Base-by-base conservation (phyloP, 1,140 invertebrate species). In the Paracyclopina nana region DNA sequence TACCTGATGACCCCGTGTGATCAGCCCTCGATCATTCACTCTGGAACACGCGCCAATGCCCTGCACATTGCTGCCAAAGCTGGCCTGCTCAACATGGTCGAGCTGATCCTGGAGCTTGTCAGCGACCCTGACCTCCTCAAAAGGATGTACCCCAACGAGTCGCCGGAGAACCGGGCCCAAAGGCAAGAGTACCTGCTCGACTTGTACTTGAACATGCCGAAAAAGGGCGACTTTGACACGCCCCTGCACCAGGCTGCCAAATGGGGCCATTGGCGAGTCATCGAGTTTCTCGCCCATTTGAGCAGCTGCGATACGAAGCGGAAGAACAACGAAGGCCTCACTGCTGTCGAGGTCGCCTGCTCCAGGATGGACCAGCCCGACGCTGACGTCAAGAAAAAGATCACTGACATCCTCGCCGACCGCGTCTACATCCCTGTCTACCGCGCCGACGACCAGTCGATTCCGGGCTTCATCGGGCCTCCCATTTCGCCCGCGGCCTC, bases 141-240 rank as follows among this genome's bases (percentile, higher is more conserved):
- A n/a, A n/a, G 34, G 3, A 48, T 48, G 46, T 48, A 48, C 46
- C 46, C 46, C 9, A 14, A 48, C n/a, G 46, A 25, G 28, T 16
- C 22, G 16, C 46, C 46, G 2, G 27, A 16, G n/a, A 22, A 48
- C 16, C 22, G 27, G 12, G 14, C 14, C 16, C 14, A 16, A 26
- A 22, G 46, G 2, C 9, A 20, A 4, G 46, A 27, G 14, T 28
- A 29, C 28, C 22, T 48, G 9, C 22, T 48, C n/a, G 46, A 48
- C 22, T 29, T 28, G 22, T 48, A 48, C 46, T n/a, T 48, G 4
- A 48, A 48, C n/a, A 48, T 48, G 46, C 46, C 46, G 16, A 28
- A 48, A 6, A 48, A 48, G 22, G 27, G 22, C 14, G 16, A 16
- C 6, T 16, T 16, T 16, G 46, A 48, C 27, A 48, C 46, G 2